Conservation (phyloP, 2,797 vertebrate species). For the Rachycentron canadum region DNA sequence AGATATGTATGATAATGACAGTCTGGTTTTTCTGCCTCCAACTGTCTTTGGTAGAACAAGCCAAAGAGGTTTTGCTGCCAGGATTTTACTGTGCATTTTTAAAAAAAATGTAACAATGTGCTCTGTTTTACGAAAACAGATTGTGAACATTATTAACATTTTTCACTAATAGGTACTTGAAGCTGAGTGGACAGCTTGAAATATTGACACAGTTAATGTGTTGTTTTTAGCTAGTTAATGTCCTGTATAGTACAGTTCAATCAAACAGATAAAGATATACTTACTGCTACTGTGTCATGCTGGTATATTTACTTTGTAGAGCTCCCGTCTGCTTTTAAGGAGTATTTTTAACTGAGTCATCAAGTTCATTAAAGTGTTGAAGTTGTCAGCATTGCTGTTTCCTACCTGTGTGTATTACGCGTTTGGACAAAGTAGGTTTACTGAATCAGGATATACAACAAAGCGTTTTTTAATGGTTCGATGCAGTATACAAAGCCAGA, state of each 20-base stretch:
- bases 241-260: not conserved
- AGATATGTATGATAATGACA: constrained; percentile 34
- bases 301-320: constrained; percentile 11
- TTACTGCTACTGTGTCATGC: not conserved
- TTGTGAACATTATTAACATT: constrained; percentile 1
- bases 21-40: constrained; percentile 30
- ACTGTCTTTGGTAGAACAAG: constrained; percentile 6
- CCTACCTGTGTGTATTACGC: not conserved
- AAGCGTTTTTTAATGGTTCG: not conserved
- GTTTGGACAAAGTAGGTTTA: not conserved
- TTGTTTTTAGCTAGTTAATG: constrained; percentile 12
- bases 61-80: not conserved
- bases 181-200: constrained; percentile 8
- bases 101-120: not conserved
- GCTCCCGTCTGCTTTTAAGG: not conserved
- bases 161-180: constrained; percentile 3
- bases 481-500: constrained; percentile 3
- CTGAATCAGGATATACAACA: not conserved
- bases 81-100: not conserved
- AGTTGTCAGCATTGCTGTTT: not conserved
- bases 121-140: not conserved
- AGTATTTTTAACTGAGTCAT: constrained; percentile 7
- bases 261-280: not conserved
- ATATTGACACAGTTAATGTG: constrained; percentile 8
- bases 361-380: not conserved